Evolutionary conservation across 2,888 invertebrate genomes (phyloP), one percentile per base, ranked within the genome.

Genomic region (Aplocera efformata): DNA sequence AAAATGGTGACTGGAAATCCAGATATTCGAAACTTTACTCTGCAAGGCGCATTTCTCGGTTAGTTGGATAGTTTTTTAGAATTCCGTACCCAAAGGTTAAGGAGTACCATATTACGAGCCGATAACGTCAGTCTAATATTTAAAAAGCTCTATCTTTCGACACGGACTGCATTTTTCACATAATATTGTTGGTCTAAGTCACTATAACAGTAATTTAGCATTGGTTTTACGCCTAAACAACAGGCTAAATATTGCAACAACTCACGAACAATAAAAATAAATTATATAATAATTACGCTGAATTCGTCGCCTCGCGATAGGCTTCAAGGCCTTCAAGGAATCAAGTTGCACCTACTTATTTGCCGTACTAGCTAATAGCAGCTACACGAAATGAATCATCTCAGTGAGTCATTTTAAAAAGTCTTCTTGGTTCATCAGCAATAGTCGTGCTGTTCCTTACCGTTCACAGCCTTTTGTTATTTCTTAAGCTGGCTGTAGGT

Each of bases 21-120:
- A 73, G 85, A 20, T 85, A 86, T 49, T 67, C 74, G n/a, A 74
- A 71, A 56, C 56, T 84, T 7, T 85, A 84, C 53, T 78, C 81
- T 1, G 58, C 71, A 23, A 65, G 68, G 21, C 63, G 61, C 7
- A 42, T 65, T 48, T 58, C 67, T 11, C 27, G 56, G 81, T 81
- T 45, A 75, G 79, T 71, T n/a, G n/a, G n/a, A n/a, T n/a, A n/a
- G n/a, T n/a, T n/a, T n/a, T n/a, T n/a, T n/a, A n/a, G n/a, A n/a
- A n/a, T n/a, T n/a, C n/a, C n/a, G n/a, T n/a, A n/a, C n/a, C n/a
- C n/a, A n/a, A n/a, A n/a, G n/a, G n/a, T 13, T 30, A 20, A 22
- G 8, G 7, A 20, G 10, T 13, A 21, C 10, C 31, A n/a, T n/a
- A n/a, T n/a, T n/a, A n/a, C n/a, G n/a, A n/a, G n/a, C n/a, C n/a